phyloP scores from a whole-genome alignment of 2,113 vertebrate species.

The Mobula birostris region DNA sequence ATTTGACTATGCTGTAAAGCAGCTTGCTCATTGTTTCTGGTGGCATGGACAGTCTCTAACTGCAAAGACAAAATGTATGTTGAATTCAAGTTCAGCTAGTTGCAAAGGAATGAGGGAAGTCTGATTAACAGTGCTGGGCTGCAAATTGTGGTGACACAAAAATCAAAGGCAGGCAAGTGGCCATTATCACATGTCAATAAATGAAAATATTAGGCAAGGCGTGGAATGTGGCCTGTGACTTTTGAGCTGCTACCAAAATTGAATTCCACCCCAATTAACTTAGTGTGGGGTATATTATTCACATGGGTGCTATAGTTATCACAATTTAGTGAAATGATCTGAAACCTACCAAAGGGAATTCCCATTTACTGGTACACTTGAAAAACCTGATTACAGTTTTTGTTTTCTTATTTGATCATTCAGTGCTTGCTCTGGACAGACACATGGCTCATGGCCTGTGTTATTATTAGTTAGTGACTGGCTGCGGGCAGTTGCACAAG shows the following conservation, averaged over 20 bases:
- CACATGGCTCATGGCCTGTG: neutral
- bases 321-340: neutral
- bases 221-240: neutral
- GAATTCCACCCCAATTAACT: neutral
- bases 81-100: neutral
- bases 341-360: slow-evolving; percentile 2
- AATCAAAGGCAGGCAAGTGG: neutral
- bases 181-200: too few relatives aligned
- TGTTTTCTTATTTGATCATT: neutral
- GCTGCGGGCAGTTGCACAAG: neutral
- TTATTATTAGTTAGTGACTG: neutral
- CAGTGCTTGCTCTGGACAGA: neutral
- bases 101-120: neutral
- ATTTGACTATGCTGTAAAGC: neutral
- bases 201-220: neutral
- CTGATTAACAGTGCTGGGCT: neutral
- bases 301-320: neutral
- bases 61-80: neutral
- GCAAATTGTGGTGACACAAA: neutral
- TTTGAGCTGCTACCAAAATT: neutral
- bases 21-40: slow-evolving; percentile 8
- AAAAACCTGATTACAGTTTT: neutral
- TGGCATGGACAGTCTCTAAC: neutral
- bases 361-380: neutral
- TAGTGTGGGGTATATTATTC: neutral